Conservation (phyloP, 2,113 vertebrate genomes). For the Peucedramus taeniatus region DNA sequence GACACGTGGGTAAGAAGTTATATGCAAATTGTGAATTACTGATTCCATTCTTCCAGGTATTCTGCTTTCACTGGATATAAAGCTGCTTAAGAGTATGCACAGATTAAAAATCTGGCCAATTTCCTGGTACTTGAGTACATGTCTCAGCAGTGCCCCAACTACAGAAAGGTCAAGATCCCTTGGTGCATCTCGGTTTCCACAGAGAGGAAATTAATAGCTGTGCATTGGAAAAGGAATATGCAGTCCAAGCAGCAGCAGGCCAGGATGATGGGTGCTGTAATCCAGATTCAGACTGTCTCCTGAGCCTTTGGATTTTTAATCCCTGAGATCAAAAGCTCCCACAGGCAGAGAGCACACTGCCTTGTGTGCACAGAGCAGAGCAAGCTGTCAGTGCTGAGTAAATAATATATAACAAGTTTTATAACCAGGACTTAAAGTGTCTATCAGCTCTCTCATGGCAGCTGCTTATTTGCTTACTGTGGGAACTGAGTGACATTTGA, state of each 20-base stretch:
- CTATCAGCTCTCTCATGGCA: background rate
- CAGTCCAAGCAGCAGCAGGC: background rate
- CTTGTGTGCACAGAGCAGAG: background rate
- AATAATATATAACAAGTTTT: slow-evolving; percentile 49
- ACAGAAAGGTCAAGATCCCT: background rate
- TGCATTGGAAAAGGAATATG: background rate
- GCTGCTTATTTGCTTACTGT: slow-evolving; percentile 13
- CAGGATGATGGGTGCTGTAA: background rate
- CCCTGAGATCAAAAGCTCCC: background rate
- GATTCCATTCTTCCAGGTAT: background rate
- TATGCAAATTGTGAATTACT: background rate
- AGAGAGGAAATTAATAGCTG: background rate
- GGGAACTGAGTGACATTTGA: background rate
- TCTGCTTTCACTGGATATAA: background rate
- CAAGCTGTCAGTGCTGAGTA: slow-evolving; percentile 8
- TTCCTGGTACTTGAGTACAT: background rate
- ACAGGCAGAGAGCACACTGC: rapidly evolving
- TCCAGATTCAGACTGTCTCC: background rate
- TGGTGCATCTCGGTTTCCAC: background rate
- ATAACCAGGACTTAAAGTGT: background rate
- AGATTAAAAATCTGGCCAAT: background rate
- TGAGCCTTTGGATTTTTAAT: background rate
- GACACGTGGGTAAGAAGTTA: background rate
- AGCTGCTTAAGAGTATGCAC: background rate
- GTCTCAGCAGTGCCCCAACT: background rate